A percentile compares a stretch with the other conserved stretches of the same genome.
Evolutionary conservation across 2,797 vertebrate species (phyloP).

Genomic region (Limosa lapponica): DNA sequence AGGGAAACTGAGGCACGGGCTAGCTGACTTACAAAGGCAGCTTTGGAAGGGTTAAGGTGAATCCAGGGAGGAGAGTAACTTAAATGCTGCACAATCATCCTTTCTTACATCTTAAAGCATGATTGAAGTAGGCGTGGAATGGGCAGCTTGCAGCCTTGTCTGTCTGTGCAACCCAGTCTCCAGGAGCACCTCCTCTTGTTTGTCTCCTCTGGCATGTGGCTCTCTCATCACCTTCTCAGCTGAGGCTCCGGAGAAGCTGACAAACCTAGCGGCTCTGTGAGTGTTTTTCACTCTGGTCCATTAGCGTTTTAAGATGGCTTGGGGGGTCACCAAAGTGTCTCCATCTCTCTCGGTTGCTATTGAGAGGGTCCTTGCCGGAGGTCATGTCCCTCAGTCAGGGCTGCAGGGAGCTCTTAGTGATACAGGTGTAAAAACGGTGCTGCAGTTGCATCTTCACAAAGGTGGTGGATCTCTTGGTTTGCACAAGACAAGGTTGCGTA

Average conservation of each 20-base stretch:
- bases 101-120: neutral
- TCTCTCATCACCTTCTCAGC: fast-evolving
- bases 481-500: neutral
- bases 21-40: neutral
- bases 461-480: neutral
- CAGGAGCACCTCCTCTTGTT: neutral
- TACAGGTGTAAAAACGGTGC: neutral
- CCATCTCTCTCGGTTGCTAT: neutral
- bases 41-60: neutral
- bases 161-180: neutral
- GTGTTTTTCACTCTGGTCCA: neutral
- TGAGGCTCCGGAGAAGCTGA: neutral
- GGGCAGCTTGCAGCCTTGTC: neutral
- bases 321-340: neutral
- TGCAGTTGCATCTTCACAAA: neutral
- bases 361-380: neutral
- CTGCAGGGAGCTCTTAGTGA: neutral
- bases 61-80: neutral
- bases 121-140: neutral
- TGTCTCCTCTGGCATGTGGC: neutral
- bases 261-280: neutral
- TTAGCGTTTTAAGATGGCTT: neutral
- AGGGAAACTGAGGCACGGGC: neutral
- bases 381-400: neutral
- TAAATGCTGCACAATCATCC: neutral